Evolutionary conservation across 1,140 invertebrate species (phyloP).

Genomic region (Drosophila nigrodunni): DNA sequence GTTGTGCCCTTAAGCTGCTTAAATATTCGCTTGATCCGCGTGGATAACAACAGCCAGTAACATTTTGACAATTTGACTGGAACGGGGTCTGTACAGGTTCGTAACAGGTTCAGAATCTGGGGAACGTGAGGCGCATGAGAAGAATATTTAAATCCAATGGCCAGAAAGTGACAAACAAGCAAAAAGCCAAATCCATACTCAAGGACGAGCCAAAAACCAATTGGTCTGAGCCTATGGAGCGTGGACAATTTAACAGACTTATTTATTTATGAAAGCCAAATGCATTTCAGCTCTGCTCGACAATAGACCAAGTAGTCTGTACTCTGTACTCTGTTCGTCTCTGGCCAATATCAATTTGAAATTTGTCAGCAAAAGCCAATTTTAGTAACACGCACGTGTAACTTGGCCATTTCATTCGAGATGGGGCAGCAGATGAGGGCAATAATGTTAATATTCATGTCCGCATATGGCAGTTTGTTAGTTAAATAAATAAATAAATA

Average conservation of each 20-base stretch:
- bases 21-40: slow-evolving; percentile 65
- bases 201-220: not conserved
- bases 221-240: slow-evolving; percentile 23
- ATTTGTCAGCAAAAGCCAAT: slow-evolving; percentile 57
- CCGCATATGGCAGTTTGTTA: slow-evolving; percentile 14
- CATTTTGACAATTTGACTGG: slow-evolving; percentile 44
- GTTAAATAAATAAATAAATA: slow-evolving; percentile 27
- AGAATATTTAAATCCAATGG: slow-evolving; percentile 68
- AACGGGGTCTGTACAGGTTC: not conserved
- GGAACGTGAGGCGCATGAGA: slow-evolving; percentile 67
- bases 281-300: slow-evolving; percentile 57
- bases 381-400: slow-evolving; percentile 53
- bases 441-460: slow-evolving; percentile 34
- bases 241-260: slow-evolving; percentile 73
- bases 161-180: slow-evolving; percentile 66
- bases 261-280: slow-evolving; percentile 77
- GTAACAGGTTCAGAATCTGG: slow-evolving; percentile 2
- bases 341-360: slow-evolving; percentile 71
- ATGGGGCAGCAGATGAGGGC: not conserved
- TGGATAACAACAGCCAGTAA: slow-evolving; percentile 16
- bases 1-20: slow-evolving; percentile 59
- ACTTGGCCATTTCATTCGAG: slow-evolving; percentile 11
- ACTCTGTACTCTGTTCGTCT: slow-evolving; percentile 17
- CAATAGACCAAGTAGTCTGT: slow-evolving; percentile 47
- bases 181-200: slow-evolving; percentile 17